Evolutionary conservation across 1,140 invertebrate species (phyloP).

Genomic region (Phymorhynchus buccinoides): DNA sequence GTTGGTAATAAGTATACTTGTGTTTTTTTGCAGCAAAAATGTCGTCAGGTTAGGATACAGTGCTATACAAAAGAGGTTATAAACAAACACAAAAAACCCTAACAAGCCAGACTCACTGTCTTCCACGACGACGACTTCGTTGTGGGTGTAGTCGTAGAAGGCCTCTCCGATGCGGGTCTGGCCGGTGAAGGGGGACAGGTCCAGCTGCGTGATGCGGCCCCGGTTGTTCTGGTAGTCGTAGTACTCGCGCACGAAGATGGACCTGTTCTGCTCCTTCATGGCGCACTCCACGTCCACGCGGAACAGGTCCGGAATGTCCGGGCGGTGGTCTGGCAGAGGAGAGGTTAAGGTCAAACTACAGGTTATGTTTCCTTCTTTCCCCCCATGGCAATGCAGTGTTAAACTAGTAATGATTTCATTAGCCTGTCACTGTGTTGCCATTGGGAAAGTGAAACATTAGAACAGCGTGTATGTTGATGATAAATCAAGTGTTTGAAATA

Average conservation of each 20-base stretch:
- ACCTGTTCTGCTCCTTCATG: slow-evolving; percentile 36
- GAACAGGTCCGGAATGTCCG: slow-evolving; percentile 22
- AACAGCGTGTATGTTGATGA: background rate
- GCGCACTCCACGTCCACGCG: slow-evolving; percentile 35
- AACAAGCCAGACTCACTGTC: background rate
- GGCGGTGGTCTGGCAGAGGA: background rate
- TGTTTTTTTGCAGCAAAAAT: no score
- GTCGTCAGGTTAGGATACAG: no score
- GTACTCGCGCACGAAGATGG: slow-evolving; percentile 38
- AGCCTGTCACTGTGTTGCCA: background rate
- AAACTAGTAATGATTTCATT: background rate
- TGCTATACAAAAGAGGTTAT: no score
- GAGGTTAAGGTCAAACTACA: no score
- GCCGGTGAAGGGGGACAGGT: background rate
- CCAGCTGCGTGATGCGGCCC: slow-evolving; percentile 22
- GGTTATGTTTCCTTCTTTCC: no score
- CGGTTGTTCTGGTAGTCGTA: slow-evolving; percentile 33
- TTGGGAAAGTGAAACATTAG: background rate
- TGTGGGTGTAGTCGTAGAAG: slow-evolving; percentile 41
- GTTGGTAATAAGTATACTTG: no score
- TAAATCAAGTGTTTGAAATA: background rate
- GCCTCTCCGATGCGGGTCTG: background rate
- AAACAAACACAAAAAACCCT: background rate
- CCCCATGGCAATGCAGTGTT: background rate
- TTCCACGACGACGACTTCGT: slow-evolving; percentile 29